phyloP scores from a whole-genome alignment of 2,113 vertebrate genomes.

The Jaculus jaculus region DNA sequence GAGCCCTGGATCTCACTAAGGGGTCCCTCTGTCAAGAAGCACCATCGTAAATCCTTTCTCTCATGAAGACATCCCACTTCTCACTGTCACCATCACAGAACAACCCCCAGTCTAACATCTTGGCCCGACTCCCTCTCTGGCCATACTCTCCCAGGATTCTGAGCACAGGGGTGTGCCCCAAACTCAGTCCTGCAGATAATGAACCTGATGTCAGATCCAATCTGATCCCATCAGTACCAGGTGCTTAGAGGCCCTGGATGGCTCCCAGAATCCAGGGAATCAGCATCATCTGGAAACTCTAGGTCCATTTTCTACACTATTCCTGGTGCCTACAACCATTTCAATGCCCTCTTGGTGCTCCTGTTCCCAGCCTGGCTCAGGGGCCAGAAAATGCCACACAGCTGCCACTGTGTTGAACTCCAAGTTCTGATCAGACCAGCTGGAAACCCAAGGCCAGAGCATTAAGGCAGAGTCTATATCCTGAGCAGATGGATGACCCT shows the following conservation, averaged over 20 bases:
- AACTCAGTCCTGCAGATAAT: not conserved
- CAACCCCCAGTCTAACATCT: fast-evolving
- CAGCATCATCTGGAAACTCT: not conserved
- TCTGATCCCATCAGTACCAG: not conserved
- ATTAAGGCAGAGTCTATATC: not conserved
- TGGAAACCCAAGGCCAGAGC: not conserved
- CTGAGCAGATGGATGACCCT: not conserved
- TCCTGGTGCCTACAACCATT: not conserved
- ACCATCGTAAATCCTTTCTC: not conserved
- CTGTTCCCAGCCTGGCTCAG: not conserved
- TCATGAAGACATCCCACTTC: no score
- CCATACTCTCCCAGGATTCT: not conserved
- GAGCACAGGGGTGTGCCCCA: not conserved
- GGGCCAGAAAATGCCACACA: not conserved
- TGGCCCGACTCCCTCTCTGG: not conserved
- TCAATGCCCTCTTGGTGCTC: not conserved
- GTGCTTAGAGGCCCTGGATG: not conserved
- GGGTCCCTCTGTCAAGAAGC: not conserved
- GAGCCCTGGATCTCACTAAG: not conserved
- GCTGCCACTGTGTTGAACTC: not conserved
- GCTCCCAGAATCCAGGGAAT: fast-evolving
- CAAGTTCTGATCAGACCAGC: not conserved
- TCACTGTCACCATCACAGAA: no score
- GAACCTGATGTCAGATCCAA: fast-evolving
- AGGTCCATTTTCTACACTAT: not conserved